Evolutionary conservation across 1,140 invertebrate genomes (phyloP), one percentile per base, ranked within the genome.

Genomic region (Drosophila ananassae): DNA sequence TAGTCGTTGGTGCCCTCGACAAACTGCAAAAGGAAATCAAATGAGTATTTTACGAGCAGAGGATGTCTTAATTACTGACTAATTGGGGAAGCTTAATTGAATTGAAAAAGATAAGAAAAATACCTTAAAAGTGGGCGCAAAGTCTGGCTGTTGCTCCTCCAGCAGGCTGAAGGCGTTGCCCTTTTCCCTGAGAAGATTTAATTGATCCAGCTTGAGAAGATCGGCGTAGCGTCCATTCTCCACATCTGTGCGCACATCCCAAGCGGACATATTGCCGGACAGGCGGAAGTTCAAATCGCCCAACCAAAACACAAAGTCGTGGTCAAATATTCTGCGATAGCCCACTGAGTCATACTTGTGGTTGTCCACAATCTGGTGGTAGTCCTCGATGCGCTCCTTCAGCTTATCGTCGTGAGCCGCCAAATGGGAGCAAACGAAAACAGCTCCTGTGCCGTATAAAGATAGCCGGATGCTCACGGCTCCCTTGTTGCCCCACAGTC

Each of bases 281-380:
- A 98, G 93, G 0, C 98, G 95, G 92, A 99, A 99, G 91, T 99
- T 99, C 4, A 99, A 92, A 89, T 99, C 98, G 2, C 98, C 98
- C 77, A 98, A 94, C 97, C 97, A 99, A 92, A 99, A 98, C 2
- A 98, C 95, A 91, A 98, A 98, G 96, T 98, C 98, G 91, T 99
- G 97, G 91, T 95, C 97, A 71, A 98, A 94, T 74, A 99, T 98
- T 79, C 95, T 95, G 5, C 93, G 93, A 37, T 96, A 97, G 77
- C 96, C 95, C 13, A 92, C 85, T 47, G 95, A 93, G 56, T 94
- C 94, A 85, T 96, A 97, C 32, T 92, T 90, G 89, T 96, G 95
- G 72, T 94, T 94, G 69, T 94, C 94, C 9, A 96, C 93, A 55
- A 99, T 98, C 46, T 94, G 95, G 91, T 98, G 96, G 91, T 98